Percentiles rank a stretch among this genome's conserved stretches.
Conservation (phyloP, 2,113 vertebrate genomes). For the Lepidothrix coronata region DNA sequence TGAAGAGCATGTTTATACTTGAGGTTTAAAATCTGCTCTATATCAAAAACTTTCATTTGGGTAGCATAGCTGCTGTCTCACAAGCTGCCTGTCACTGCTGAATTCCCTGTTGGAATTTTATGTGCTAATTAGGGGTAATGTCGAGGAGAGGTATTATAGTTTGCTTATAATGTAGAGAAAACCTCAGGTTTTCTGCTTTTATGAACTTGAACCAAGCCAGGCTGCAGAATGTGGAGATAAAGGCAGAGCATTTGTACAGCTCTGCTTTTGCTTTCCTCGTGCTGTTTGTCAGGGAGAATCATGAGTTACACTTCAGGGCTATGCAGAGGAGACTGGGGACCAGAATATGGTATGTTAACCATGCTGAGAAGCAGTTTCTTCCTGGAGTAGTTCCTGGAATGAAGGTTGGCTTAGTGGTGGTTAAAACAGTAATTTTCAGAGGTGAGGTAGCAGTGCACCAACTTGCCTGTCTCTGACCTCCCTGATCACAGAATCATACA, state of each 20-base stretch:
- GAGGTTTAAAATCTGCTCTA: background rate
- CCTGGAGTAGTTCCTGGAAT: background rate
- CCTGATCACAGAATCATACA: background rate
- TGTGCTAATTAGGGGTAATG: background rate
- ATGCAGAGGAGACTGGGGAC: background rate
- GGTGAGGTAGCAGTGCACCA: background rate
- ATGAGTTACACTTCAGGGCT: background rate
- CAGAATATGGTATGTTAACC: background rate
- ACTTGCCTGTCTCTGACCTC: background rate
- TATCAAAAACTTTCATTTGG: slow-evolving; percentile 5
- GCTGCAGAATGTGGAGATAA: background rate
- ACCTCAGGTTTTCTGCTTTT: background rate
- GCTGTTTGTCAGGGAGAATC: background rate
- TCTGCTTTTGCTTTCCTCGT: background rate
- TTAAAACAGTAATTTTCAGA: background rate
- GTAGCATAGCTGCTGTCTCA: slow-evolving; percentile 6
- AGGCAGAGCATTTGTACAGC: background rate
- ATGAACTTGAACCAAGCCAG: background rate
- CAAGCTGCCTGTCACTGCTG: slow-evolving; percentile 20
- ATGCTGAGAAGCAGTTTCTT: background rate
- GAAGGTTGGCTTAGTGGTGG: background rate
- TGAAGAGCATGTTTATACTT: slow-evolving; percentile 5
- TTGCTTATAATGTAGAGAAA: background rate
- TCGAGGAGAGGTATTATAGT: background rate
- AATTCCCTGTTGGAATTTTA: background rate